Percentiles rank a stretch among this genome's conserved stretches.
phyloP scores from a whole-genome alignment of 2,888 invertebrate genomes.

The Tineola bisselliella region DNA sequence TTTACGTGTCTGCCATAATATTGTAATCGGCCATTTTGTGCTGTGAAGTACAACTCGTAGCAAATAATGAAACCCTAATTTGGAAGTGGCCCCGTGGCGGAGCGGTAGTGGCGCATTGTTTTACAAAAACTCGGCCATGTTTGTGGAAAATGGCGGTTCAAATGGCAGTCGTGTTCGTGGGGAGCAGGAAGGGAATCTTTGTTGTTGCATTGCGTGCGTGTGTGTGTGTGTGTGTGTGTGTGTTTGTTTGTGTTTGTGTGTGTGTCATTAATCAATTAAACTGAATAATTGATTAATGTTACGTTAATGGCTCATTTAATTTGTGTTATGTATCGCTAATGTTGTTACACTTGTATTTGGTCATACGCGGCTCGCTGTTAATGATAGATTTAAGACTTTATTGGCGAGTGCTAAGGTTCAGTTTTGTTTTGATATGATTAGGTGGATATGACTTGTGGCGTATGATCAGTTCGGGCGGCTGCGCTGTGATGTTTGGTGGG shows the following conservation, averaged over 20 bases:
- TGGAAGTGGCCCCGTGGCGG: constrained; percentile 32
- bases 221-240: neutral
- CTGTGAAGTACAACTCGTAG: neutral
- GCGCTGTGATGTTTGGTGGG: constrained; percentile 61
- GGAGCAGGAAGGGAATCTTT: neutral
- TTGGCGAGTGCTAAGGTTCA: constrained; percentile 26
- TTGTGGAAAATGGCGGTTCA: constrained; percentile 61
- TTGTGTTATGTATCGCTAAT: neutral
- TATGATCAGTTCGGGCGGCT: constrained; percentile 35
- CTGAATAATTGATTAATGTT: neutral
- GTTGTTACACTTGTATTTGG: neutral
- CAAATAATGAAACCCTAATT: constrained; percentile 40
- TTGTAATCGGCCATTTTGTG: too few species aligned
- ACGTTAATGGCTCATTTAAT: neutral
- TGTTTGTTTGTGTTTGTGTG: neutral
- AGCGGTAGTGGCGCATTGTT: constrained; percentile 55
- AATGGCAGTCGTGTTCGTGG: constrained; percentile 52
- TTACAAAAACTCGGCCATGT: constrained; percentile 60
- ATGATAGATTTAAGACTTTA: constrained; percentile 15
- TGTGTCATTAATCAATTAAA: neutral
- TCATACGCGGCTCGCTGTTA: neutral
- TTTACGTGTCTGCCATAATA: too few species aligned
- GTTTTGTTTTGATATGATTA: constrained; percentile 22
- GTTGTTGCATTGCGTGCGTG: neutral
- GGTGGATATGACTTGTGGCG: neutral